A percentile compares a stretch with the other conserved stretches of the same genome.
These are phyloP conservation scores for Knipowitschia caucasica DNA, from an alignment of 2,797 vertebrate genomes.

Conservation along the genomic window DNA sequence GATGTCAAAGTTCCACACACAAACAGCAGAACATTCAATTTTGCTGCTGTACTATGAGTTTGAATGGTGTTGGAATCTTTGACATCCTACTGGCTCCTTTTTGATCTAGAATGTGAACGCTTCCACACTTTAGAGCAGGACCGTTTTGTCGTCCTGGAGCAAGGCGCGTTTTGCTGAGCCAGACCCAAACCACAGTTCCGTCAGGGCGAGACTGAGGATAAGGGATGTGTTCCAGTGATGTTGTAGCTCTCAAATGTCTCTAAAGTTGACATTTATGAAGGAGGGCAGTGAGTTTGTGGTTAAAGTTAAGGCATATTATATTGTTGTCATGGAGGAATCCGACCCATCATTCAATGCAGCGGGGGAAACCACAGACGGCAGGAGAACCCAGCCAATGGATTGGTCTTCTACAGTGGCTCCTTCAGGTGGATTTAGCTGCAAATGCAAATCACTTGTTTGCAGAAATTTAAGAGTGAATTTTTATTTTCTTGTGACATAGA, in stretches of 20 bases:
- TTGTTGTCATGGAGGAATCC: no score
- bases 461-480: no score
- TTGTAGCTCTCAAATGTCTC: neutral
- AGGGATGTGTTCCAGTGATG: neutral
- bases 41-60: neutral
- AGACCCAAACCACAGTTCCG: slow-evolving; percentile 59
- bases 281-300: neutral
- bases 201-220: slow-evolving; percentile 11
- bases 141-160: slow-evolving; percentile 32
- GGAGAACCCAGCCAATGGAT: no score
- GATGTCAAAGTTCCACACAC: slow-evolving; percentile 29
- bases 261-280: neutral
- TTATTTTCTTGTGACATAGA: no score
- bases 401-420: no score
- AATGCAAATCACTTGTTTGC: no score
- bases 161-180: slow-evolving; percentile 36
- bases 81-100: slow-evolving; percentile 43
- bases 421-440: no score
- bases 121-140: slow-evolving; percentile 42
- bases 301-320: neutral
- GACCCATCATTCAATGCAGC: neutral
- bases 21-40: slow-evolving; percentile 15
- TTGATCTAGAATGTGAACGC: slow-evolving; percentile 37
- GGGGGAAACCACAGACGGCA: neutral
- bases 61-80: slow-evolving; percentile 26